These are phyloP conservation scores for Panonychus citri DNA, from an alignment of 1,140 invertebrate species.

Conservation along the genomic window DNA sequence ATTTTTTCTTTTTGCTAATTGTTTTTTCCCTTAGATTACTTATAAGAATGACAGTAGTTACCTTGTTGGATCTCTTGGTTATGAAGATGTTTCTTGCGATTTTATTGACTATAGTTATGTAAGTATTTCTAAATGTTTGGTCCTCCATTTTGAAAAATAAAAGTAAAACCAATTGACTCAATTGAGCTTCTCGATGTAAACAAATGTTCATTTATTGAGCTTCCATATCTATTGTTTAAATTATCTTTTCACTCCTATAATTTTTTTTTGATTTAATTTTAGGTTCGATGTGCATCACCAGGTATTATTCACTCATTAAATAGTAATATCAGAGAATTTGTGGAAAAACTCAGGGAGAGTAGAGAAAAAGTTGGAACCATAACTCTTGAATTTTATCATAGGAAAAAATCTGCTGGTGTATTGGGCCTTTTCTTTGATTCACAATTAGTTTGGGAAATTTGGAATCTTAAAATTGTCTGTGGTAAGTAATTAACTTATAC, in stretches of 20 bases:
- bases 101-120: conserved; percentile 91
- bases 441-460: conserved; percentile 84
- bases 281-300: conserved; percentile 61
- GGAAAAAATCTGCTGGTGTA: conserved; percentile 42
- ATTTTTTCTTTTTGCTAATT: neutral
- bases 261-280: conserved; percentile 7
- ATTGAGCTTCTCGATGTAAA: too few species aligned
- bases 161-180: neutral
- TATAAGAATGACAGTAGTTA: conserved; percentile 82
- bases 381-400: conserved; percentile 82
- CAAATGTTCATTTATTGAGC: too few species aligned
- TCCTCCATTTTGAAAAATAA: too few species aligned
- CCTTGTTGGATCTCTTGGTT: conserved; percentile 77
- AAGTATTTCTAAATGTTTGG: conserved; percentile 18
- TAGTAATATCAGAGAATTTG: conserved; percentile 40
- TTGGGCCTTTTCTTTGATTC: conserved; percentile 46
- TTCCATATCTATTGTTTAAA: too few species aligned
- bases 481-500: neutral
- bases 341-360: conserved; percentile 16
- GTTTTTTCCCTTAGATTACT: conserved; percentile 35
- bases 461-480: conserved; percentile 73
- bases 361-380: conserved; percentile 43
- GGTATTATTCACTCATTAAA: conserved; percentile 47
- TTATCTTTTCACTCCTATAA: neutral
- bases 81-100: conserved; percentile 85